Evolutionary conservation across 2,113 vertebrate species (phyloP).

Genomic region (Tragelaphus scriptus): DNA sequence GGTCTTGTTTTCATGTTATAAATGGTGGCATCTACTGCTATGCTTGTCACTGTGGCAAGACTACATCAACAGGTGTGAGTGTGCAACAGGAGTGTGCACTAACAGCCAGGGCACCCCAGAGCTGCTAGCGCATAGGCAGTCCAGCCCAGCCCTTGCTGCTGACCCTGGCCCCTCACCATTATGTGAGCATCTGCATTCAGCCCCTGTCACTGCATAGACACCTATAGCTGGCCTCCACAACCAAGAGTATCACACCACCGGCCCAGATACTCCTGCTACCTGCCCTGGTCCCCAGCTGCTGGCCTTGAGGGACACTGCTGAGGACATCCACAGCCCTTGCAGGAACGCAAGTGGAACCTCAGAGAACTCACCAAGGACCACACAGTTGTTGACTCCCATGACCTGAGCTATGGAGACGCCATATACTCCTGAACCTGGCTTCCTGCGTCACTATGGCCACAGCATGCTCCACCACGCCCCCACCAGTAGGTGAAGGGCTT

Average conservation of each 20-base stretch:
- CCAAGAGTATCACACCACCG: neutral
- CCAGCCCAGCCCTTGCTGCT: neutral
- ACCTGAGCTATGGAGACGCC: neutral
- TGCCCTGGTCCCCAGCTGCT: neutral
- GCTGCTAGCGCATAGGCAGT: neutral
- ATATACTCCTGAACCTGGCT: neutral
- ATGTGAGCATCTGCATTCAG: neutral
- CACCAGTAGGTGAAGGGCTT: neutral
- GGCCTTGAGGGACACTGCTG: neutral
- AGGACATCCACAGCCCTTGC: neutral
- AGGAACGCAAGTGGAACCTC: neutral
- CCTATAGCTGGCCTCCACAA: neutral
- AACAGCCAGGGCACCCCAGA: neutral
- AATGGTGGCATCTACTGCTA: neutral
- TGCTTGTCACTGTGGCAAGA: neutral
- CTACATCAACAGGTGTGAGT: neutral
- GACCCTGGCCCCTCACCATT: neutral
- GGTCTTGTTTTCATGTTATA: neutral
- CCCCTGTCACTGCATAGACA: neutral
- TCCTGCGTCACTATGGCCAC: neutral
- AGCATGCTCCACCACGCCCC: neutral
- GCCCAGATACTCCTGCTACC: neutral
- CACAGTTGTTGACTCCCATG: neutral
- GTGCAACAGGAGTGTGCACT: neutral
- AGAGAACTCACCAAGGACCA: neutral